These are phyloP conservation scores for Chalcis sispes DNA, from an alignment of 2,888 invertebrate genomes.

Conservation along the genomic window DNA sequence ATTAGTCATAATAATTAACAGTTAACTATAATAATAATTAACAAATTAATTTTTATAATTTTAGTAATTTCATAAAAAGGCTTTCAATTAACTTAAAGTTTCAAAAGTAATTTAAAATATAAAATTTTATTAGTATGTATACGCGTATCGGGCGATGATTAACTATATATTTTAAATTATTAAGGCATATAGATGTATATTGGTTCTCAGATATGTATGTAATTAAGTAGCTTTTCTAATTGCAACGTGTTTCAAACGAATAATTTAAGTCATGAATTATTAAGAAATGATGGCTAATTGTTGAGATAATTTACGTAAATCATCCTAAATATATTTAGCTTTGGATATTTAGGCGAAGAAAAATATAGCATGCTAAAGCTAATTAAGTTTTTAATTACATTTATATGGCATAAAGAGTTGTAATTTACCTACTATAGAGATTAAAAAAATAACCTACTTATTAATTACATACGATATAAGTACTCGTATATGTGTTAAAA, in stretches of 20 bases:
- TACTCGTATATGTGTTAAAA: too few species aligned
- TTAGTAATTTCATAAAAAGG: background rate
- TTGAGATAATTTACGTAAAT: slow-evolving; percentile 54
- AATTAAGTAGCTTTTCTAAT: background rate
- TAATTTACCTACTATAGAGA: too few species aligned
- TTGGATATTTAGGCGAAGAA: background rate
- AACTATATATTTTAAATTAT: too few species aligned
- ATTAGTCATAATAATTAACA: background rate
- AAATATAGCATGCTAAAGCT: background rate
- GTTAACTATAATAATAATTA: background rate
- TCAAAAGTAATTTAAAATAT: too few species aligned
- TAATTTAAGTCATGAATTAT: slow-evolving; percentile 54
- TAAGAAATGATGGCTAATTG: slow-evolving; percentile 57
- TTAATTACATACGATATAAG: too few species aligned
- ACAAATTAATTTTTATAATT: slow-evolving; percentile 14
- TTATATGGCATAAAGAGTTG: slow-evolving; percentile 17
- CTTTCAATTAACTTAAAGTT: background rate
- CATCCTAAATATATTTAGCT: too few species aligned
- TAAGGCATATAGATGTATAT: too few species aligned
- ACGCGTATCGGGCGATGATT: too few species aligned
- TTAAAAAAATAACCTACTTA: too few species aligned
- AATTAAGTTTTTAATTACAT: slow-evolving; percentile 8
- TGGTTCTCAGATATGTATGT: too few species aligned
- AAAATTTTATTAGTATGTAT: too few species aligned
- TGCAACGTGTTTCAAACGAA: background rate